Conservation (phyloP, 2,888 invertebrate genomes). For the Trypoxylon attenuatum region DNA sequence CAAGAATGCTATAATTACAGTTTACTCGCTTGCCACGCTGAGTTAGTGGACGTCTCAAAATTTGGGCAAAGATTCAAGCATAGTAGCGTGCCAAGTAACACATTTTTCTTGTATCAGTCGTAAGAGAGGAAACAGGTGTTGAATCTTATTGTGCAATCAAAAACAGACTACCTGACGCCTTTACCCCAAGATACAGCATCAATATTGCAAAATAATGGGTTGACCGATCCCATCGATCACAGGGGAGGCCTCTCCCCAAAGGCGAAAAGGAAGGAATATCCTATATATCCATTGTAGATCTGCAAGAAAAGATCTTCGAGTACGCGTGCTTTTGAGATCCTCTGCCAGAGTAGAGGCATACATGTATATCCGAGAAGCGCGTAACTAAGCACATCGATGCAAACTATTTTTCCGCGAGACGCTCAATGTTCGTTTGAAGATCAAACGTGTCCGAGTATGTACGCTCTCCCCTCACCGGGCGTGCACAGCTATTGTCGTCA, state of each 20-base stretch:
- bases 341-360: background rate
- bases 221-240: background rate
- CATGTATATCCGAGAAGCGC: background rate
- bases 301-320: background rate
- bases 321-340: no score
- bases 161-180: no score
- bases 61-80: conserved; percentile 18
- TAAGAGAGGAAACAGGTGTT: background rate
- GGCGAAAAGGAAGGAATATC: background rate
- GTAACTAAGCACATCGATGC: conserved; percentile 9
- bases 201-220: background rate
- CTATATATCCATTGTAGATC: no score
- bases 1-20: no score
- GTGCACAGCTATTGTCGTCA: conserved; percentile 35
- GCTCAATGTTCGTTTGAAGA: conserved; percentile 43
- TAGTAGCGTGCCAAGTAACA: conserved; percentile 28
- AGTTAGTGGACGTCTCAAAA: no score
- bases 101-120: conserved; percentile 15
- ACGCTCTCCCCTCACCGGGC: conserved; percentile 24
- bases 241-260: background rate
- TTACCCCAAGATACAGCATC: no score
- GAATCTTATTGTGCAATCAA: no score
- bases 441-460: conserved; percentile 47
- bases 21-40: no score
- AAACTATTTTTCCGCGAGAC: conserved; percentile 18